Base-by-base conservation (phyloP, 1,140 invertebrate species). In the Drosophila simulans region DNA sequence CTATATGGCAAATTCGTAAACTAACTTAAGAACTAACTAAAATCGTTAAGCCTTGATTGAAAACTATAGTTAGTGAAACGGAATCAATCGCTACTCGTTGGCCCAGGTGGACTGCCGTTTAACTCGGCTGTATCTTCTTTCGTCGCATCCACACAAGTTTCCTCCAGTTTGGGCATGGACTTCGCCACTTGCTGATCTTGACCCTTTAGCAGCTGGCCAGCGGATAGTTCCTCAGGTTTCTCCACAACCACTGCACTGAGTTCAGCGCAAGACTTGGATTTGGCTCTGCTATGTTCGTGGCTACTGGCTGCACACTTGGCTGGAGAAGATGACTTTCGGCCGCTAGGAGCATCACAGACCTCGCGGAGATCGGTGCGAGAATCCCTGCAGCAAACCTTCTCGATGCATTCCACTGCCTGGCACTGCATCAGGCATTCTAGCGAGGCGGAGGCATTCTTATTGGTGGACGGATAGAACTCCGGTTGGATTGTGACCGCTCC, bases 401-500 rank as follows among this genome's bases (percentile, higher is more conserved):
- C 90, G 5, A 80, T 52, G 66, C 90, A 91, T 10, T 91, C 90
- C 4, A 55, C 57, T 3, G 86, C 76, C 51, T 80, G 78, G 39
- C 90, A 91, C 22, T 91, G 90, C 78, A 91, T 81, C 12, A 91
- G 76, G 37, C 90, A 91, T 34, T 91, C 90, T 35, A 91, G 39
- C 0, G 90, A 91, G 0, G 90, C 65, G 1, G 83, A 79, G 20
- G 71, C 85, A 31, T 79, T 63, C 15, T 73, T 77, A 68, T 92
- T 62, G 25, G 84, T 84, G 5, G 69, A 49, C 22, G 83, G 69
- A 66, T 93, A 92, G 89, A 97, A 97, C 93, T 97, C 96, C 1
- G 96, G 96, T 80, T 97, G 96, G 78, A 97, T 95, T 2, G 96
- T 97, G 3, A 96, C 95, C 75, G 95, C 94, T 3, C 95, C 95